Evolutionary conservation across 2,888 invertebrate species (phyloP).

Genomic region (Ophion obscuratus): DNA sequence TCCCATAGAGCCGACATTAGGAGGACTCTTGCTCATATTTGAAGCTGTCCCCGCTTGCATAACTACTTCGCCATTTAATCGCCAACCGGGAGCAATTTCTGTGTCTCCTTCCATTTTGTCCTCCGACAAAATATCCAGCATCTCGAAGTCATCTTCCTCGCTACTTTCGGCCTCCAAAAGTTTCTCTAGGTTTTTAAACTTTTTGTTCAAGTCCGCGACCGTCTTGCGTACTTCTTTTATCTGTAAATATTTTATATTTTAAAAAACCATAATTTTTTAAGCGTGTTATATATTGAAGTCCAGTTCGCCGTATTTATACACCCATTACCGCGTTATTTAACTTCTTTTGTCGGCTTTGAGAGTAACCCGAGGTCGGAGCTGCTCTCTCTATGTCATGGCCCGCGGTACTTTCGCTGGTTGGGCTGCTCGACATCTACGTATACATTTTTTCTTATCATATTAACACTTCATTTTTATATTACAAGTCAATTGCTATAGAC

Average conservation of each 20-base stretch:
- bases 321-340: constrained; percentile 8
- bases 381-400: not conserved
- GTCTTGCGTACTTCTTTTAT: constrained; percentile 3
- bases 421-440: not conserved
- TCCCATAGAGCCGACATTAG: constrained; percentile 8
- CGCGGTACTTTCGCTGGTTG: not conserved
- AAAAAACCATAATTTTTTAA: not conserved
- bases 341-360: not conserved
- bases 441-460: not conserved
- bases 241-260: constrained; percentile 1
- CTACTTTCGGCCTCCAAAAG: not conserved
- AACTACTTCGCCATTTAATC: not conserved
- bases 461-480: not conserved
- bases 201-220: not conserved
- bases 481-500: not conserved
- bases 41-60: constrained; percentile 3
- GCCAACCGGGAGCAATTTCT: constrained; percentile 20
- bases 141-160: constrained; percentile 4
- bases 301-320: not conserved
- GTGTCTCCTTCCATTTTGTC: not conserved
- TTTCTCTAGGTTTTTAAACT: not conserved
- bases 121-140: not conserved
- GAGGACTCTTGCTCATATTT: not conserved
- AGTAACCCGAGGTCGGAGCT: not conserved
- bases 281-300: not conserved